Base-by-base conservation (phyloP, 1,140 invertebrate genomes). In the Homalodisca vitripennis region DNA sequence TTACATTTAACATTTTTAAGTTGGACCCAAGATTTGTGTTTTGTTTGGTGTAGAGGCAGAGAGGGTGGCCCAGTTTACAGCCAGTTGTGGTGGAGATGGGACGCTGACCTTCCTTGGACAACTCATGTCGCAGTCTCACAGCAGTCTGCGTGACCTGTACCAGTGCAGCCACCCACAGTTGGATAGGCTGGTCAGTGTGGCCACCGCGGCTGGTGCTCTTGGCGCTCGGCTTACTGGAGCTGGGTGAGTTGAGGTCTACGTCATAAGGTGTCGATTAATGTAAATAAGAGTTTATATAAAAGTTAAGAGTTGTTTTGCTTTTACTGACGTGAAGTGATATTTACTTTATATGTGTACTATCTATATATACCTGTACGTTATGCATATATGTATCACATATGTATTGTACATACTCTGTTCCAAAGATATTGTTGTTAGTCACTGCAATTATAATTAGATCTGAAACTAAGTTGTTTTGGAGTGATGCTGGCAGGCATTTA, bases 171-270 rank as follows among this genome's bases (percentile, higher is more conserved):
- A 98, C 84, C 84, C 89, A 0, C 87, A 91, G 74, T 83, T 99
- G 66, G 95, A 99, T 80, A 81, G 82, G 62, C 82, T 99, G 2
- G 94, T 98, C 31, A 80, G 89, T 29, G 78, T 91, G 53, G 93
- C 94, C n/a, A 79, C 85, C 66, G 78, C 86, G 57, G 82, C 86
- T 66, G 88, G 91, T 34, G 87, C 90, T 3, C 82, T 92, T 24
- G 94, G 96, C 32, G 91, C 93, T 10, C 85, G 97, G 70, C 82
- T 99, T 32, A 99, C 98, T 3, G 98, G 98, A 64, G 94, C 94
- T 20, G 94, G 94, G 85, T 91, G 82, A 82, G 78, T 75, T n/a
- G 3, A 24, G 26, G 26, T 6, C 22, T 51, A 51, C 48, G 22
- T 51, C 17, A 10, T 41, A n/a, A n/a, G n/a, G n/a, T n/a, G n/a